These are phyloP conservation scores for Stenchaetothrips biformis DNA, from an alignment of 2,888 invertebrate genomes.

Conservation along the genomic window DNA sequence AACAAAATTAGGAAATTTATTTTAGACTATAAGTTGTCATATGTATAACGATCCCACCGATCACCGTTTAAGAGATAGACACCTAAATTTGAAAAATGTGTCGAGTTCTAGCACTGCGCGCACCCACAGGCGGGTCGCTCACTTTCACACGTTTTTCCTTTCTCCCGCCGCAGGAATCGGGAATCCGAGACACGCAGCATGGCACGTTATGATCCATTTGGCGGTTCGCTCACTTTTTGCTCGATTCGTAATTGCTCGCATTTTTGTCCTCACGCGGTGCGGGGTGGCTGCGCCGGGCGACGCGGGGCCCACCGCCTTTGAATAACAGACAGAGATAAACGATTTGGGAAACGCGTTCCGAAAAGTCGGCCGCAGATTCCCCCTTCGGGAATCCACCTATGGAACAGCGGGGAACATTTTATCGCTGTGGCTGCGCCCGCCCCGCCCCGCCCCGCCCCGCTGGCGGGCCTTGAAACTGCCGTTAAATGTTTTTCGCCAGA, in stretches of 20 bases:
- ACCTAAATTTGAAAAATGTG: too few species aligned
- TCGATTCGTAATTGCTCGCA: background rate
- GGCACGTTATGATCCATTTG: background rate
- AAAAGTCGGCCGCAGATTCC: too few species aligned
- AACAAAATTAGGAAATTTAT: too few species aligned
- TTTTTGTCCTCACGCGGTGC: background rate
- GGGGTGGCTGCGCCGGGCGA: too few species aligned
- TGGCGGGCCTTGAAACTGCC: background rate
- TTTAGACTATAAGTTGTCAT: too few species aligned
- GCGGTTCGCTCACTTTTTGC: background rate
- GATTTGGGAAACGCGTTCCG: too few species aligned
- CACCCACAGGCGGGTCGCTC: too few species aligned
- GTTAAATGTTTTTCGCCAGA: background rate
- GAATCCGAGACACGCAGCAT: background rate
- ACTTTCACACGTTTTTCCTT: constrained; percentile 14
- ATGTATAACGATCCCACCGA: too few species aligned
- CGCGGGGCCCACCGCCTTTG: too few species aligned
- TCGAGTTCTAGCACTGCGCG: too few species aligned
- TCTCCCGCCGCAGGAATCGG: background rate
- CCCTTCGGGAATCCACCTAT: background rate
- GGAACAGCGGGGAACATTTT: background rate
- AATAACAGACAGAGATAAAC: too few species aligned
- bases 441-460: background rate
- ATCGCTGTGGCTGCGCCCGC: background rate
- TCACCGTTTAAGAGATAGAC: too few species aligned